These are phyloP conservation scores for Desoria tigrina DNA, from an alignment of 2,888 invertebrate species.

Conservation along the genomic window DNA sequence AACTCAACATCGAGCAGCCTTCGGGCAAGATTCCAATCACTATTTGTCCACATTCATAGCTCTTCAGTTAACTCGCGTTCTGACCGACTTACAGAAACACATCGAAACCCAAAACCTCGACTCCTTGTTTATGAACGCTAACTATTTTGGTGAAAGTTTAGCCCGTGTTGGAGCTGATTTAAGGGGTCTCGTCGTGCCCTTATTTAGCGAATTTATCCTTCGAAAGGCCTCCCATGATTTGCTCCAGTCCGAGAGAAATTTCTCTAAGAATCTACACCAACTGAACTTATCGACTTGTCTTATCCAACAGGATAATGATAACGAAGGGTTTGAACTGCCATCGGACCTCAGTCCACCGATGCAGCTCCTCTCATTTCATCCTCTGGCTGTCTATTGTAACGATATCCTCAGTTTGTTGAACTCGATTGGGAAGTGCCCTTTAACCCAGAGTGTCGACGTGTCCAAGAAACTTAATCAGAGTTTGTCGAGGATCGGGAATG, in stretches of 20 bases:
- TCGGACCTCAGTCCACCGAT: slow-evolving; percentile 44
- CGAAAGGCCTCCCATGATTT: slow-evolving; percentile 46
- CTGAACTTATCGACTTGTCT: slow-evolving; percentile 45
- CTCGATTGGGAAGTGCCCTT: slow-evolving; percentile 47
- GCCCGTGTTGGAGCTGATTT: slow-evolving; percentile 52
- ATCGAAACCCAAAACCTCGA: slow-evolving; percentile 37
- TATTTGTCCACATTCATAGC: slow-evolving; percentile 51
- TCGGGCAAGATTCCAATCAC: slow-evolving; percentile 51
- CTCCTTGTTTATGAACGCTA: slow-evolving; percentile 46
- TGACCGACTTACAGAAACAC: slow-evolving; percentile 47
- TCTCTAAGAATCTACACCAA: slow-evolving; percentile 46
- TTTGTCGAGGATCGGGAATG: slow-evolving; percentile 44
- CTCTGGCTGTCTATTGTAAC: slow-evolving; percentile 48
- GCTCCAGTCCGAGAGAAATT: slow-evolving; percentile 48
- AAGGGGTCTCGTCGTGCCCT: slow-evolving; percentile 44
- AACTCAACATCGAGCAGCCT: slow-evolving; percentile 51
- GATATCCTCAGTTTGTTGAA: slow-evolving; percentile 46
- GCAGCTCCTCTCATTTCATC: slow-evolving; percentile 44
- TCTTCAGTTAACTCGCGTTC: slow-evolving; percentile 43
- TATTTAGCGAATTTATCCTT: slow-evolving; percentile 45
- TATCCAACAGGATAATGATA: slow-evolving; percentile 35
- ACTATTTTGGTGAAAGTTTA: slow-evolving; percentile 52
- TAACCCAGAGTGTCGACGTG: slow-evolving; percentile 40
- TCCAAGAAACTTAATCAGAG: slow-evolving; percentile 44
- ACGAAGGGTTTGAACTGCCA: slow-evolving; percentile 39